These are phyloP conservation scores for Oreochromis niloticus DNA, from an alignment of 2,113 vertebrate species.

Conservation along the genomic window DNA sequence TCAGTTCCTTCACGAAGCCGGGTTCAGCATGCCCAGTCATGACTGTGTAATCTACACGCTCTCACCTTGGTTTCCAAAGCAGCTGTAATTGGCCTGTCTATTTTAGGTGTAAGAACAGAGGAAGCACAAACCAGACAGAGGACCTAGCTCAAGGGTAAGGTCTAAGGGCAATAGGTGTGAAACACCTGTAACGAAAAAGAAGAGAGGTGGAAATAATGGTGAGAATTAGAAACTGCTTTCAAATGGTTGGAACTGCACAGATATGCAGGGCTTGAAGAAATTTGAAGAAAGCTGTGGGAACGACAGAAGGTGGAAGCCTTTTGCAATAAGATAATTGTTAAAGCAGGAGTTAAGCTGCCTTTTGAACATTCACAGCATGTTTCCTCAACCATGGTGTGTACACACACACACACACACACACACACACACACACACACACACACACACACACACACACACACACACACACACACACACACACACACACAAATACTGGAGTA, in stretches of 20 bases:
- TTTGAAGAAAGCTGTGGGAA: neutral
- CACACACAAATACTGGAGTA: slow-evolving; percentile 3
- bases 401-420: neutral
- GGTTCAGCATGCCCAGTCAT: neutral
- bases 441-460: too few species aligned
- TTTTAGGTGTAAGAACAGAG: neutral
- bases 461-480: slow-evolving; percentile 12
- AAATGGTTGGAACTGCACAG: neutral
- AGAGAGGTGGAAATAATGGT: neutral
- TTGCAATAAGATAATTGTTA: slow-evolving; percentile 2
- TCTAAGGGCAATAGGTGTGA: neutral
- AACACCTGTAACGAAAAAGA: neutral
- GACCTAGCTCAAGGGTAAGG: neutral
- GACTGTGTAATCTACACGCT: neutral
- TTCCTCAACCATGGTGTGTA: slow-evolving; percentile 9
- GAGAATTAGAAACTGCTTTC: neutral
- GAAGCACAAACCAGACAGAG: slow-evolving; percentile 32
- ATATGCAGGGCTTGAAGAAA: neutral
- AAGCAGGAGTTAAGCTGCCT: slow-evolving; percentile 11
- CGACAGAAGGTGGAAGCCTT: neutral
- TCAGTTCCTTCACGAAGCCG: neutral
- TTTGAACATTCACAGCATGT: slow-evolving; percentile 38
- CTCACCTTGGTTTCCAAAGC: slow-evolving; percentile 34
- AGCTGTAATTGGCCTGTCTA: slow-evolving; percentile 31
- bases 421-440: neutral